phyloP scores from a whole-genome alignment of 2,888 invertebrate genomes.

The Dyspetes luteomarginatus region DNA sequence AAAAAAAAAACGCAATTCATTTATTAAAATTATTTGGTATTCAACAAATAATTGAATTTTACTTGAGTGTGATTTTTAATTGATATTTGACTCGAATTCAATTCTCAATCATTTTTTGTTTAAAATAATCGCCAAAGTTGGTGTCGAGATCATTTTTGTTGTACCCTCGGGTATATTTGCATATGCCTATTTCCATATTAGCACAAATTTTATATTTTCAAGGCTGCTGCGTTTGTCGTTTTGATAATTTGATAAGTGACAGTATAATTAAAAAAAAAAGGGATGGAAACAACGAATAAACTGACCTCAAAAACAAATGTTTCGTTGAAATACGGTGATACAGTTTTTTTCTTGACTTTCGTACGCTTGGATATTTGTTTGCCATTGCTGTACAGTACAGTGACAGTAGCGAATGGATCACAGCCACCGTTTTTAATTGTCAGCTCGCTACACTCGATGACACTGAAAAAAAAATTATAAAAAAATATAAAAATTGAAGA shows the following conservation, averaged over 20 bases:
- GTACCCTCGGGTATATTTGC: no score
- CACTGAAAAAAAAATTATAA: slow-evolving; percentile 82
- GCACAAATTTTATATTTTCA: not conserved
- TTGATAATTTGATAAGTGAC: not conserved
- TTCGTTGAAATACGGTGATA: slow-evolving; percentile 95
- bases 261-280: not conserved
- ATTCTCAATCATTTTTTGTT: not conserved
- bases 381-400: slow-evolving; percentile 91
- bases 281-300: not conserved
- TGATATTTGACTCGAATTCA: no score
- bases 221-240: not conserved
- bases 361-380: slow-evolving; percentile 92
- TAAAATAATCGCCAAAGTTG: no score
- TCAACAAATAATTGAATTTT: no score
- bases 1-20: slow-evolving; percentile 14
- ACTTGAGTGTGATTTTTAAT: no score
- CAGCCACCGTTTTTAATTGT: slow-evolving; percentile 95
- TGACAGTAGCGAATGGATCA: slow-evolving; percentile 94
- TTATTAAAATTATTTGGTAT: no score
- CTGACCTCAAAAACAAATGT: slow-evolving; percentile 90
- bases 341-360: slow-evolving; percentile 95
- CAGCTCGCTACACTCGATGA: slow-evolving; percentile 94
- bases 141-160: no score
- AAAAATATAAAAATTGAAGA: not conserved
- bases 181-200: no score